Conservation (phyloP, 2,888 invertebrate genomes). For the Drosophila mulleri region DNA sequence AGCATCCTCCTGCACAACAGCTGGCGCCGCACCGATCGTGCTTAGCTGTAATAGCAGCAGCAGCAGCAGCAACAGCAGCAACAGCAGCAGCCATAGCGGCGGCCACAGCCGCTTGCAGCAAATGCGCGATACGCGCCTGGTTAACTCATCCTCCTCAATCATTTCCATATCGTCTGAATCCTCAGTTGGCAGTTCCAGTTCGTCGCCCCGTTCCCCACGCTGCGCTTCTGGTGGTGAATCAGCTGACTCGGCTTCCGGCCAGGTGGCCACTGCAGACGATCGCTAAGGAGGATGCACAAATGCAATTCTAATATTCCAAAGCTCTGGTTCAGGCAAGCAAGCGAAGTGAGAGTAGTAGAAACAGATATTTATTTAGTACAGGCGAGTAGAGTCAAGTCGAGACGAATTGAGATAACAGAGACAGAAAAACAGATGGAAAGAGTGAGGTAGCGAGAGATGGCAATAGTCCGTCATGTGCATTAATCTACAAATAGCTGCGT, state of each 20-base stretch:
- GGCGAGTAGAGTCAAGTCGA: neutral
- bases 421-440: neutral
- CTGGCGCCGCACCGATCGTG: constrained; percentile 26
- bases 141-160: constrained; percentile 80
- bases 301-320: constrained; percentile 2
- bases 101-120: constrained; percentile 54
- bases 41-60: constrained; percentile 20
- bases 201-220: constrained; percentile 63
- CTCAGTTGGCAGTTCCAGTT: constrained; percentile 75
- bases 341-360: neutral
- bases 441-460: constrained; percentile 10
- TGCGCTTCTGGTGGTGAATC: constrained; percentile 48
- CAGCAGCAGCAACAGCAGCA: constrained; percentile 5
- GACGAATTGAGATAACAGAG: neutral
- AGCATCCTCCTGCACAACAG: constrained; percentile 60
- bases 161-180: constrained; percentile 84
- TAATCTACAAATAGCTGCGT: constrained; percentile 9
- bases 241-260: constrained; percentile 32
- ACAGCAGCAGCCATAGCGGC: constrained; percentile 13
- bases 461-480: constrained; percentile 13
- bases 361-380: neutral
- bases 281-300: constrained; percentile 18
- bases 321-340: neutral
- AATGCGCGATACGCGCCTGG: constrained; percentile 61
- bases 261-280: constrained; percentile 32